Evolutionary conservation across 2,888 invertebrate species (phyloP), one percentile per base, ranked within the genome.

Genomic region (Xylota sylvarum): DNA sequence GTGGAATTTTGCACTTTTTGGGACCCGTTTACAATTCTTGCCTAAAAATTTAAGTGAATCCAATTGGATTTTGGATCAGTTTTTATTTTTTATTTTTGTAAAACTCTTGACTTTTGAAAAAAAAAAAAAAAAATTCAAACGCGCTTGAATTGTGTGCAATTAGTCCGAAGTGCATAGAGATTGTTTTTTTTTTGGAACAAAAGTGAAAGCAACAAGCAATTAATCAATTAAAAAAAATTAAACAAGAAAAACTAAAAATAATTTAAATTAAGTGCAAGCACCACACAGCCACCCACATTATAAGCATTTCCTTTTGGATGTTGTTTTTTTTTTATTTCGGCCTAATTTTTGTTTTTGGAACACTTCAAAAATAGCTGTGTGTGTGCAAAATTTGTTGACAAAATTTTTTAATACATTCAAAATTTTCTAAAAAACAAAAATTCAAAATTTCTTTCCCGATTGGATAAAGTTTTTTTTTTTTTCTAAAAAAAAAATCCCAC

Each of bases 201-300:
- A 72, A 83, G 78, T 78, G 73, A 78, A 79, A 84, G 56, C 69
- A 55, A 69, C n/a, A 30, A 48, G 19, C 12, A 74, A 40, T 58
- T 46, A 55, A 58, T 35, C 37, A 43, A 46, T 30, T 9, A 60
- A 62, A 19, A 73, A 72, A 40, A 48, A 65, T 2, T 35, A 32
- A 55, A 73, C 65, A 72, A 65, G 12, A 64, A 74, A 60, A 56
- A 60, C 46, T 64, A 40, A 79, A 72, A 40, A 81, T 81, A 67
- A 67, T 37, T 23, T 86, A 82, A 78, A 58, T 55, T 30, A 78
- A 86, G 78, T 82, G 77, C 48, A 70, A 73, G 78, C 86, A 64
- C 77, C 86, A 86, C 86, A 86, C 86, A 82, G 86, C 85, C 52
- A 55, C 52, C 52, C 60, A 56, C 40, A 17, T 32, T 19, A 48